These are phyloP conservation scores for Knipowitschia caucasica DNA, from an alignment of 2,797 vertebrate species.

Conservation along the genomic window DNA sequence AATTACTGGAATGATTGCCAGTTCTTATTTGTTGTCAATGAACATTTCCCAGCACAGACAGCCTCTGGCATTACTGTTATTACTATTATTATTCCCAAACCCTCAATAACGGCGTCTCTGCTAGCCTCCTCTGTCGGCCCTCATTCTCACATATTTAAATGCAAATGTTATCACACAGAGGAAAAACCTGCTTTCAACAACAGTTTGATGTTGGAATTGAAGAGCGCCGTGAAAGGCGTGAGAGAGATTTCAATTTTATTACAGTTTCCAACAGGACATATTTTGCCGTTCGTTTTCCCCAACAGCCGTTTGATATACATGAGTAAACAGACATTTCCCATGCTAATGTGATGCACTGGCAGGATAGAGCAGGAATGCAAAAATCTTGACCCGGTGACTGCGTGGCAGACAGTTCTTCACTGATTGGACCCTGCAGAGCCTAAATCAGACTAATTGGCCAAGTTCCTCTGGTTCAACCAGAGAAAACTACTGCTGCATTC, in stretches of 20 bases:
- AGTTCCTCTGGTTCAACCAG: constrained; percentile 34
- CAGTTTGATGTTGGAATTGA: constrained; percentile 35
- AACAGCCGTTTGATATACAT: constrained; percentile 52
- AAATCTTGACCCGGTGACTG: constrained; percentile 52
- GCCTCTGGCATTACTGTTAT: background rate
- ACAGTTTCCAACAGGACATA: constrained; percentile 22
- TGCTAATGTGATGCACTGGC: constrained; percentile 42
- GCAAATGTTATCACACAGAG: constrained; percentile 26
- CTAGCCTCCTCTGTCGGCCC: constrained; percentile 8
- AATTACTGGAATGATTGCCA: background rate
- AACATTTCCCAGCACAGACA: constrained; percentile 1
- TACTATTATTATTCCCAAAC: constrained; percentile 11
- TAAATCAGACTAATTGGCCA: constrained; percentile 62
- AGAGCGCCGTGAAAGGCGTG: constrained; percentile 26
- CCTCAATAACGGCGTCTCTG: constrained; percentile 1
- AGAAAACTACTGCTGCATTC: constrained; percentile 13
- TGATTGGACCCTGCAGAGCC: constrained; percentile 57
- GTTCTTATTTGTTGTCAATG: background rate
- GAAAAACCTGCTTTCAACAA: constrained; percentile 11
- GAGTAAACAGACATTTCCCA: constrained; percentile 55
- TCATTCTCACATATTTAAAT: constrained; percentile 27
- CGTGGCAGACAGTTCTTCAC: constrained; percentile 35
- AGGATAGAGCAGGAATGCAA: constrained; percentile 38
- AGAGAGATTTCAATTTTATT: constrained; percentile 23
- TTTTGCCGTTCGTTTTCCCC: constrained; percentile 22